Evolutionary conservation across 2,888 invertebrate genomes (phyloP).

Genomic region (Platypus cylindrus): DNA sequence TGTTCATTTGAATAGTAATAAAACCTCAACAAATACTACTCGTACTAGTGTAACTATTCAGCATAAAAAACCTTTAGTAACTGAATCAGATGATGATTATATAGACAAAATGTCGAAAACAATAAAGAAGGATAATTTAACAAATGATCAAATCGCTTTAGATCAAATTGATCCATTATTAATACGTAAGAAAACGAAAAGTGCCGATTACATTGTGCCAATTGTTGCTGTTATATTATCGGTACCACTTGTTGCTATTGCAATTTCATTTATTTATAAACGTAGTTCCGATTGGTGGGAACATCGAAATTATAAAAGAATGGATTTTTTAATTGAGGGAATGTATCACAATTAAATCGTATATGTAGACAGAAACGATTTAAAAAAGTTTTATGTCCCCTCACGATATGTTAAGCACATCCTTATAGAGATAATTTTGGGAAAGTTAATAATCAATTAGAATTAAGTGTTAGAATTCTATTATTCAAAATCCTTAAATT

Average conservation of each 20-base stretch:
- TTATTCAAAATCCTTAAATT: too few relatives aligned
- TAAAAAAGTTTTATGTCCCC: too few relatives aligned
- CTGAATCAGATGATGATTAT: constrained; percentile 28
- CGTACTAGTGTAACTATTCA: constrained; percentile 35
- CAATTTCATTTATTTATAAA: constrained; percentile 53
- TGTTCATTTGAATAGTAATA: background rate
- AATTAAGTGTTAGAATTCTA: too few relatives aligned
- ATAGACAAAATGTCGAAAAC: constrained; percentile 6
- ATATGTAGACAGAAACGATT: too few relatives aligned
- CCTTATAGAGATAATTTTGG: too few relatives aligned
- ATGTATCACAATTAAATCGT: constrained; percentile 67
- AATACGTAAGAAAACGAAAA: constrained; percentile 19
- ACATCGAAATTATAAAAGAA: constrained; percentile 71
- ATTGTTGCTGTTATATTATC: constrained; percentile 61
- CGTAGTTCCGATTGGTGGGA: constrained; percentile 74
- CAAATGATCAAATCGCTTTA: constrained; percentile 4
- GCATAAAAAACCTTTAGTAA: constrained; percentile 39
- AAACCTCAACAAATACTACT: constrained; percentile 22
- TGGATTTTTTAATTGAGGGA: constrained; percentile 81
- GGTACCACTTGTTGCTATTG: constrained; percentile 58
- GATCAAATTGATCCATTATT: constrained; percentile 11
- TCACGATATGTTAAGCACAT: too few relatives aligned
- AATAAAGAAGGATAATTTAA: constrained; percentile 4
- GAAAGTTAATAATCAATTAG: too few relatives aligned
- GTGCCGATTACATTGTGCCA: constrained; percentile 58